Evolutionary conservation across 2,113 vertebrate genomes (phyloP).

Genomic region (Peromyscus californicus): DNA sequence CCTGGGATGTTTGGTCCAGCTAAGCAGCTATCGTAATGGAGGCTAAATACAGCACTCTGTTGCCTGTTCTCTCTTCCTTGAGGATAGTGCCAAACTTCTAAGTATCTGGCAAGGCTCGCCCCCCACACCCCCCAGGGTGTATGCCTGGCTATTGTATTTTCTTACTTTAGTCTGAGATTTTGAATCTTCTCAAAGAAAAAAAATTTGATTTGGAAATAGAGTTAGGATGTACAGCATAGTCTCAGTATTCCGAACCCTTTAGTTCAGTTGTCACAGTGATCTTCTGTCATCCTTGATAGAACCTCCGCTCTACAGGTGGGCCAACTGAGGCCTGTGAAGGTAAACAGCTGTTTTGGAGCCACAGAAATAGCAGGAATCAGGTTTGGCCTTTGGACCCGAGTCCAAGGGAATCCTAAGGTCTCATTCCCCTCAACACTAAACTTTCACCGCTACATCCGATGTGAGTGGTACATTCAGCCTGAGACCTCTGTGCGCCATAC

Average conservation of each 20-base stretch:
- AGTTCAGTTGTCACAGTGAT: not conserved
- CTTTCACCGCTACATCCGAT: rapidly evolving
- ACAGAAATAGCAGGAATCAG: not conserved
- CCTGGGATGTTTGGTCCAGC: too few relatives aligned
- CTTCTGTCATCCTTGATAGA: not conserved
- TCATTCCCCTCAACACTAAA: not conserved
- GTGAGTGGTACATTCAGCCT: not conserved
- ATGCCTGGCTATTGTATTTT: not conserved
- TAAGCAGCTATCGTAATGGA: not conserved
- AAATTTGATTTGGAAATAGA: slow-evolving; percentile 1
- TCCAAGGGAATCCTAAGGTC: not conserved
- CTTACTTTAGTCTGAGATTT: slow-evolving; percentile 51
- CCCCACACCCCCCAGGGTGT: not conserved
- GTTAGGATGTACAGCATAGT: not conserved
- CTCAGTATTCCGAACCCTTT: not conserved
- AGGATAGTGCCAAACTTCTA: not conserved
- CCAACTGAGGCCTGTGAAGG: not conserved
- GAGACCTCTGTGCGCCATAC: too few relatives aligned
- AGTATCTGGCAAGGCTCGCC: not conserved
- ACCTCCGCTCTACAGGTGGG: not conserved
- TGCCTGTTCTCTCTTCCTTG: not conserved
- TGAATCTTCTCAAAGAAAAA: not conserved
- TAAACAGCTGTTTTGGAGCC: not conserved
- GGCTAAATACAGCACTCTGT: not conserved
- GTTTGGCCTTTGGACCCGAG: not conserved